These are phyloP conservation scores for Podarcis raffonei DNA, from an alignment of 2,113 vertebrate species.

Conservation along the genomic window DNA sequence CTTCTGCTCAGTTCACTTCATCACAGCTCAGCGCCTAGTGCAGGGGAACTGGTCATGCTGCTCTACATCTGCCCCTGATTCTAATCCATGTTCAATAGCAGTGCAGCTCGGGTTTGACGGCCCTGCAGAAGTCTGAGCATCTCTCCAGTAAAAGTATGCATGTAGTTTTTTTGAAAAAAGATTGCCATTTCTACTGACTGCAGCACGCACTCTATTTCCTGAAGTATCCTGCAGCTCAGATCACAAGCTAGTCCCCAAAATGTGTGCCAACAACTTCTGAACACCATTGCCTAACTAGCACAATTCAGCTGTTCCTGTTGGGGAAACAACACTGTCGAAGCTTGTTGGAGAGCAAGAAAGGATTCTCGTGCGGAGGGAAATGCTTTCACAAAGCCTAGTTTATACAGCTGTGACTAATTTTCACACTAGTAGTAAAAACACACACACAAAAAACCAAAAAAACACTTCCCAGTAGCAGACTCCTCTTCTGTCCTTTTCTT, in stretches of 20 bases:
- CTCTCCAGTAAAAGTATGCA: neutral
- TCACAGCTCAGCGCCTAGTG: too few relatives aligned
- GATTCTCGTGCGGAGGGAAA: constrained; percentile 1
- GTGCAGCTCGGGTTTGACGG: neutral
- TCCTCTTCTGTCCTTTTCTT: neutral
- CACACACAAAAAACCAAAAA: too few relatives aligned
- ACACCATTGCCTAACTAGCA: constrained; percentile 7
- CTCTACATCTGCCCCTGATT: too few relatives aligned
- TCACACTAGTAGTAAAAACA: neutral
- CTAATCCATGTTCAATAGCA: neutral
- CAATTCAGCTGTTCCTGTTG: neutral
- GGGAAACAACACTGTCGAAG: neutral
- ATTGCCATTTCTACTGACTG: constrained; percentile 4
- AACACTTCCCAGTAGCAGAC: neutral
- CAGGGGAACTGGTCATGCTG: too few relatives aligned
- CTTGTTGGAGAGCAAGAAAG: neutral
- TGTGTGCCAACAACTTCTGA: neutral
- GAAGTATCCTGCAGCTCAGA: neutral
- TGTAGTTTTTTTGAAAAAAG: neutral
- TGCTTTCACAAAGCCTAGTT: constrained; percentile 9
- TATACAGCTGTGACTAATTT: neutral
- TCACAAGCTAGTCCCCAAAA: constrained; percentile 6
- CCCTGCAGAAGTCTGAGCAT: neutral
- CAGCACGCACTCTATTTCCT: neutral
- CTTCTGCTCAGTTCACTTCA: too few relatives aligned